Percentiles rank a stretch among this genome's conserved stretches.
Evolutionary conservation across 2,113 vertebrate species (phyloP).

Genomic region (Nibea coibor): DNA sequence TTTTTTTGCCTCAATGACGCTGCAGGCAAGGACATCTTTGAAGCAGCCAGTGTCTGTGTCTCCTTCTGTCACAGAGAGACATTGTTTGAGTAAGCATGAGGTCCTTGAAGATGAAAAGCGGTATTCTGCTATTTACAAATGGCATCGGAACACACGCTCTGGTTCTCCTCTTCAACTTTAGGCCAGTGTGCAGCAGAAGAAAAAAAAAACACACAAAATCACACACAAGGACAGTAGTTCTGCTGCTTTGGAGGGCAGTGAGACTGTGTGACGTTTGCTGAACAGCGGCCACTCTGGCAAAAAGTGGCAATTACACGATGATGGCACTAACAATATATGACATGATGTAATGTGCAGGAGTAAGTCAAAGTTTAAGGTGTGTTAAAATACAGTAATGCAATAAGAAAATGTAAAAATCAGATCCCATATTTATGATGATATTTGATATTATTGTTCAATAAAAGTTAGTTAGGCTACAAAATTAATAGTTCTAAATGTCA

Average conservation of each 20-base stretch:
- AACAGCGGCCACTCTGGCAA: neutral
- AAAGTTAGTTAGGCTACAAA: too few species aligned
- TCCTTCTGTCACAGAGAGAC: neutral
- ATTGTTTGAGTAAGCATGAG: slow-evolving; percentile 13
- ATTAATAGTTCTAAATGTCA: neutral
- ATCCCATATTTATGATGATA: neutral
- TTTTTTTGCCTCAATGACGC: slow-evolving; percentile 20
- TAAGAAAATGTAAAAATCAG: too few species aligned
- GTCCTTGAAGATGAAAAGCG: slow-evolving; percentile 16
- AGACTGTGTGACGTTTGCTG: neutral
- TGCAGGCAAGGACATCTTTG: slow-evolving; percentile 21
- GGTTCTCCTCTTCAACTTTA: neutral
- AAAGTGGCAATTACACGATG: neutral
- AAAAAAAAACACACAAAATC: too few species aligned
- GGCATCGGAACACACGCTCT: neutral
- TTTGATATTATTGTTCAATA: neutral
- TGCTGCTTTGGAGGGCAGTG: neutral
- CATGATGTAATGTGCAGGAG: neutral
- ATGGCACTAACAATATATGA: neutral
- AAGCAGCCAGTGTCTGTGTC: neutral
- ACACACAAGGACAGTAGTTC: neutral
- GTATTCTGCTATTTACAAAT: neutral
- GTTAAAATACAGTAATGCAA: neutral
- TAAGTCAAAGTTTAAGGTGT: too few species aligned
- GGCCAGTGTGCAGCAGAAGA: neutral